Evolutionary conservation across 2,113 vertebrate genomes (phyloP).

Genomic region (Prolemur simus): DNA sequence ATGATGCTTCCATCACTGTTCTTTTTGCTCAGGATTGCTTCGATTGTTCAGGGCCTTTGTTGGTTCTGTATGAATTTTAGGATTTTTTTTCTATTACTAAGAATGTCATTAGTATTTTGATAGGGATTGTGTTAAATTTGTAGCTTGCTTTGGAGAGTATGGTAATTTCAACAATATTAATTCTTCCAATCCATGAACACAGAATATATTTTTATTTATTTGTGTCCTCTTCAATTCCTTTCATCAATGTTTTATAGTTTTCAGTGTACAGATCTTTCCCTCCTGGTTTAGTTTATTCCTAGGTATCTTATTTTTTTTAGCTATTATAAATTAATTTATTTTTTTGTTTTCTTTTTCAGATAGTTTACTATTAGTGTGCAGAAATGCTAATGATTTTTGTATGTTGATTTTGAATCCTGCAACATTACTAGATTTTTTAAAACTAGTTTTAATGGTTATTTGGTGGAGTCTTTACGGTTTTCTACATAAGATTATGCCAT

Average conservation of each 20-base stretch:
- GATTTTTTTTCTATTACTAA: no score
- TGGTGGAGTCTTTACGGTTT: background rate
- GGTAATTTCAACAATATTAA: no score
- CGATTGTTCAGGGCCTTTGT: no score
- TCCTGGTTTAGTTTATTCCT: background rate
- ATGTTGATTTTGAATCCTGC: background rate
- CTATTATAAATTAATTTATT: background rate
- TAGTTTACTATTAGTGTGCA: background rate
- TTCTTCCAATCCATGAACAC: background rate
- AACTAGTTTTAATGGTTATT: background rate
- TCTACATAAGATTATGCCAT: background rate
- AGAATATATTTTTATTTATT: background rate
- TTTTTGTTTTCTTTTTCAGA: background rate
- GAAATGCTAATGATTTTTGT: background rate
- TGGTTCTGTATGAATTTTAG: no score
- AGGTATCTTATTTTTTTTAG: background rate
- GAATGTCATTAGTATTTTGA: no score
- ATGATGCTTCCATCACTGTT: no score
- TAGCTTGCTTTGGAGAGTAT: no score
- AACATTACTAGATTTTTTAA: background rate
- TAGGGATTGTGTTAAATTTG: no score
- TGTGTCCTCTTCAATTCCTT: background rate
- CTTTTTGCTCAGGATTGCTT: no score
- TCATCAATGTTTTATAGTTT: background rate
- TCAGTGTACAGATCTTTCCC: background rate